Percentiles rank a stretch among this genome's conserved stretches.
Evolutionary conservation across 2,113 vertebrate species (phyloP).

Genomic region (Emydura subglobosa): DNA sequence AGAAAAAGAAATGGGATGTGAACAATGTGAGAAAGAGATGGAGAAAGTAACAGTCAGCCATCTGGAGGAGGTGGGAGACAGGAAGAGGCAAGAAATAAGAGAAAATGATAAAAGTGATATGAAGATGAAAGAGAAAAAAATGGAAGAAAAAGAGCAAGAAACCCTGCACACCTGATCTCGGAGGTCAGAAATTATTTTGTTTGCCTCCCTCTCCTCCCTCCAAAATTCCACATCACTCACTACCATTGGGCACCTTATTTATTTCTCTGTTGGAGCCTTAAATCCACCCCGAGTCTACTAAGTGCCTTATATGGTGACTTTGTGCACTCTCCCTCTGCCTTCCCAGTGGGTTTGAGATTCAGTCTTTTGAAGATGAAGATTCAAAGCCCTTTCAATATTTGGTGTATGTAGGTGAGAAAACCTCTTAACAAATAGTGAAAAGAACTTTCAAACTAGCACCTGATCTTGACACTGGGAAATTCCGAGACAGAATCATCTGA

Average conservation of each 20-base stretch:
- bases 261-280: neutral
- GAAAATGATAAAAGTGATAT: neutral
- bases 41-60: too few species aligned
- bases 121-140: neutral
- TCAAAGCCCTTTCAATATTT: slow-evolving; percentile 35
- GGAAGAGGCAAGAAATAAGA: neutral
- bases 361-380: slow-evolving; percentile 17
- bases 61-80: neutral
- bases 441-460: slow-evolving; percentile 48
- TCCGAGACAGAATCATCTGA: slow-evolving; percentile 18
- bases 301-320: neutral
- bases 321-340: neutral
- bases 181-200: neutral
- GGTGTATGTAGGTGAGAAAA: neutral
- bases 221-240: neutral
- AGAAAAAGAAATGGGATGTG: too few species aligned
- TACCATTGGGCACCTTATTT: neutral
- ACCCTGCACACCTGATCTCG: neutral
- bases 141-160: neutral
- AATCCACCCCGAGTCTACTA: neutral
- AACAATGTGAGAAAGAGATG: neutral
- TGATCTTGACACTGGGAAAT: slow-evolving; percentile 28
- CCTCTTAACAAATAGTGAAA: slow-evolving; percentile 46
- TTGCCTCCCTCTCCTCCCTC: neutral
- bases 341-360: neutral